phyloP scores from a whole-genome alignment of 2,113 vertebrate genomes.

The Enhydra lutris region DNA sequence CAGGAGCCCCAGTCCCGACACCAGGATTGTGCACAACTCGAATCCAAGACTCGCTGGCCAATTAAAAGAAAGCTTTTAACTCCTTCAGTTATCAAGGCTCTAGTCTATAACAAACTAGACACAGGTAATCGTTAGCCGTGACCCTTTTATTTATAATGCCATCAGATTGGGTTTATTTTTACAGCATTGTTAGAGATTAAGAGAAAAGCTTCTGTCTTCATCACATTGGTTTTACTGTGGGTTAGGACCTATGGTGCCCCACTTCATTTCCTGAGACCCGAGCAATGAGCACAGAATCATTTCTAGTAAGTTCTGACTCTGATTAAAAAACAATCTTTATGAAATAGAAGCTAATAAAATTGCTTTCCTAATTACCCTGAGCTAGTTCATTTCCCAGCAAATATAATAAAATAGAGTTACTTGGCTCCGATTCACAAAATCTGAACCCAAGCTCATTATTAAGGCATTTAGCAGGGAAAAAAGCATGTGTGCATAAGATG shows the following conservation, averaged over 20 bases:
- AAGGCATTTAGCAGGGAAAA: conserved; percentile 87
- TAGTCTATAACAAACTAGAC: conserved; percentile 67
- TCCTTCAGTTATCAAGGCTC: conserved; percentile 13
- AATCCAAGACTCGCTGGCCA: conserved; percentile 43
- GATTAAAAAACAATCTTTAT: conserved; percentile 91
- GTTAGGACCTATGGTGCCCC: conserved; percentile 77
- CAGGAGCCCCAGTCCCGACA: background rate
- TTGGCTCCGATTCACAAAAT: conserved; percentile 90
- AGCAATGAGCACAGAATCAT: conserved; percentile 84
- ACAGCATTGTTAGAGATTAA: conserved; percentile 71
- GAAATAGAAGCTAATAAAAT: conserved; percentile 91
- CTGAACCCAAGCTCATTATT: conserved; percentile 89
- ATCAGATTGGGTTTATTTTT: conserved; percentile 73
- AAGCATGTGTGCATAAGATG: conserved; percentile 86
- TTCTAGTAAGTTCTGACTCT: conserved; percentile 90
- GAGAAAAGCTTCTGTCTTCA: conserved; percentile 73
- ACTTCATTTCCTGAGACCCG: conserved; percentile 70
- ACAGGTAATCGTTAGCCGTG: conserved; percentile 69
- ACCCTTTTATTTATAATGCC: conserved; percentile 75
- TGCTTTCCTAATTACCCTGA: conserved; percentile 90
- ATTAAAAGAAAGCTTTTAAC: background rate
- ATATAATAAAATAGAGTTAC: conserved; percentile 90
- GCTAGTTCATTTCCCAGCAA: conserved; percentile 91
- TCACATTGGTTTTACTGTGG: conserved; percentile 57
- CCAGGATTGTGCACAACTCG: background rate